A percentile compares a stretch with the other conserved stretches of the same genome.
Conservation (phyloP, 2,888 invertebrate genomes). For the Dione vanillae region DNA sequence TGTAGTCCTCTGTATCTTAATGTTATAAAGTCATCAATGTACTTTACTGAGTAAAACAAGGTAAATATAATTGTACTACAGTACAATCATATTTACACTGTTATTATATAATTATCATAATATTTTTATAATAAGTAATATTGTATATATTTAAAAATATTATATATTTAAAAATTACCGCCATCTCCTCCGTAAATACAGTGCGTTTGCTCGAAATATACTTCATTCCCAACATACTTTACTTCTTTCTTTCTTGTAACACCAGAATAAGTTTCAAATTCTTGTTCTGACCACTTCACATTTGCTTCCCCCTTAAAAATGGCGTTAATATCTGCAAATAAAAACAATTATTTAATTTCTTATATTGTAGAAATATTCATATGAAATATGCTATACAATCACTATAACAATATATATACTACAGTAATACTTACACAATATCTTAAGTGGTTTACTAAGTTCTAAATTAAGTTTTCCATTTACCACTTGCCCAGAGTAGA, state of each 20-base stretch:
- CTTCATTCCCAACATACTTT: slow-evolving; percentile 59
- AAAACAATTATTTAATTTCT: too few relatives aligned
- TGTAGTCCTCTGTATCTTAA: too few relatives aligned
- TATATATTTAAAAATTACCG: slow-evolving; percentile 41
- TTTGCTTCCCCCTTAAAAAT: slow-evolving; percentile 61
- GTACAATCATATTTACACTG: too few relatives aligned
- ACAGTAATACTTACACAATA: slow-evolving; percentile 54
- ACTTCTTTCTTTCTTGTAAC: slow-evolving; percentile 49
- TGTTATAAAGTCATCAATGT: too few relatives aligned
- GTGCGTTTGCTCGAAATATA: slow-evolving; percentile 62
- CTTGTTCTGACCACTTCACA: slow-evolving; percentile 63
- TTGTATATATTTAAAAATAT: too few relatives aligned
- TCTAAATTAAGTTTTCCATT: slow-evolving; percentile 60
- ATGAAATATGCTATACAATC: neutral
- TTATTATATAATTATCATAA: neutral
- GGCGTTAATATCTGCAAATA: slow-evolving; percentile 59
- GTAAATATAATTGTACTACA: too few relatives aligned
- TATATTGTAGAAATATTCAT: neutral
- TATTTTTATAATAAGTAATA: neutral
- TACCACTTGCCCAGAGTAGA: slow-evolving; percentile 66
- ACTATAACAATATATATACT: neutral
- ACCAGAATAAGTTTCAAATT: slow-evolving; percentile 56
- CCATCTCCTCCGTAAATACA: slow-evolving; percentile 61
- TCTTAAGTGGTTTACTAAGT: slow-evolving; percentile 53
- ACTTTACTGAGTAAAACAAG: too few relatives aligned